Evolutionary conservation across 2,113 vertebrate species (phyloP), one percentile per base, ranked within the genome.

Genomic region (Stercorarius parasiticus): DNA sequence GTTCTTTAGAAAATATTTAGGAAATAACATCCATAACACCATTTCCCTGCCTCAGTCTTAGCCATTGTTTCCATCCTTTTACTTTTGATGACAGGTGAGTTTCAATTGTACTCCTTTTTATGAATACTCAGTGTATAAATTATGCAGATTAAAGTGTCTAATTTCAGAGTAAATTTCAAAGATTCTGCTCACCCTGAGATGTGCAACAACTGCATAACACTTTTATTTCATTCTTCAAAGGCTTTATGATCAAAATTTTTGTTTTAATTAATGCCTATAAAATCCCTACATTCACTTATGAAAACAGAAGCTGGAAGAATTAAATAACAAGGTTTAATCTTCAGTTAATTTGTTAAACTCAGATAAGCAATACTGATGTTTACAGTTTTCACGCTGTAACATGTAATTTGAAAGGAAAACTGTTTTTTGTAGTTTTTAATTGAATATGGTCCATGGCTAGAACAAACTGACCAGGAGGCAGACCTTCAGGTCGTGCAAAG

Each of bases 21-120:
- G 97, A 97, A 95, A 97, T 97, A 97, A 97, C 86, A 93, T 88
- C 80, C 93, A 93, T 93, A 97, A 95, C 45, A 26, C 71, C 67
- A 92, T 82, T 96, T 97, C 83, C 45, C 78, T 43, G n/a, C 53
- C 89, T 80, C 81, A 82, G 74, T 59, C 84, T 77, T 78, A 89
- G 87, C 86, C 86, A 78, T 79, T 95, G 82, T 97, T 92, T 95
- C 74, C 80, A 87, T 85, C 32, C 58, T 96, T 96, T 88, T 81
- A 55, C 88, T 97, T 97, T 67, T 87, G 91, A 53, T 96, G 94
- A 95, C 84, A 95, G 78, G 78, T 91, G 77, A 95, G 62, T 90
- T 97, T 94, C 89, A 87, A 80, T 62, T 79, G 91, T 96, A 79
- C 29, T 64, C 50, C 52, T 90, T 73, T 94, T 94, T 88, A 96